phyloP scores from a whole-genome alignment of 2,113 vertebrate genomes.

The Eidolon helvum region DNA sequence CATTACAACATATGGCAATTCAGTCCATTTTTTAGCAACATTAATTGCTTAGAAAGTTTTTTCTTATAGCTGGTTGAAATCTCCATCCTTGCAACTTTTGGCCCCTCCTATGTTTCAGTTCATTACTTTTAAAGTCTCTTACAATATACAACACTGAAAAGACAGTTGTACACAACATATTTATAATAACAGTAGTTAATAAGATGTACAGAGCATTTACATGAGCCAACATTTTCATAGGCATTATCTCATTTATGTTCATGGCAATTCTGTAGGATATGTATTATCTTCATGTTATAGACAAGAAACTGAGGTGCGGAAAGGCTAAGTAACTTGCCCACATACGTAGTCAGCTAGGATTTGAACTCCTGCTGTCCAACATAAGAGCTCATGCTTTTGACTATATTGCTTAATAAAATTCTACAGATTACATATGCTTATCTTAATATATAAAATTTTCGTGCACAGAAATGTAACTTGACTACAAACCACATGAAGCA shows the following conservation, averaged over 20 bases:
- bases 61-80: neutral
- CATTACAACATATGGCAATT: neutral
- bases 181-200: neutral
- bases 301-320: neutral
- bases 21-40: neutral
- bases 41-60: conserved; percentile 42
- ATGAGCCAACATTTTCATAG: neutral
- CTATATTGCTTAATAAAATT: neutral
- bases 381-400: neutral
- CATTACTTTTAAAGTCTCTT: neutral
- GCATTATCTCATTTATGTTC: neutral
- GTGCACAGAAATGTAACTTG: neutral
- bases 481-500: neutral
- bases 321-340: neutral
- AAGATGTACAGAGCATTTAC: neutral
- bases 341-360: neutral
- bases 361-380: neutral
- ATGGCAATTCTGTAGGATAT: neutral
- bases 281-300: neutral
- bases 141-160: neutral
- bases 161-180: neutral
- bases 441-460: neutral
- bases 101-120: neutral
- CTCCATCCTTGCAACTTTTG: neutral
- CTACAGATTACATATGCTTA: neutral